Evolutionary conservation across 2,797 vertebrate genomes (phyloP).

Genomic region (Ptychobarbus kaznakovi): DNA sequence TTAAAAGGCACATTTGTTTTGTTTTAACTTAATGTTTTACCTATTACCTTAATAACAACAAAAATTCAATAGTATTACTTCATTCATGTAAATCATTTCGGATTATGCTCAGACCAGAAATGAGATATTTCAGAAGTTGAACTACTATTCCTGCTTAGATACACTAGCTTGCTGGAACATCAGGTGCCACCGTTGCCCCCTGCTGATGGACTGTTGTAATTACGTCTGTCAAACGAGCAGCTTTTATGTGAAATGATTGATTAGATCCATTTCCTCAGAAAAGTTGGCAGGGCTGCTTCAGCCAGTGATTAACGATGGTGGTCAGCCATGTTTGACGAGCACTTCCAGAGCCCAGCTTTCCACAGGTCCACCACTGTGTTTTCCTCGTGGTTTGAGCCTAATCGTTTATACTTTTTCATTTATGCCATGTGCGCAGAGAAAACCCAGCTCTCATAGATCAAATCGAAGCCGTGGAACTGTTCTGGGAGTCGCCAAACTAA

Average conservation of each 20-base stretch:
- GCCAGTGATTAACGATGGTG: constrained; percentile 72
- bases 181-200: constrained; percentile 63
- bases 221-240: constrained; percentile 55
- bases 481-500: constrained; percentile 16
- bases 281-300: constrained; percentile 64
- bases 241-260: constrained; percentile 71
- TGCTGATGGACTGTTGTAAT: constrained; percentile 63
- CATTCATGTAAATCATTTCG: neutral
- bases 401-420: constrained; percentile 35
- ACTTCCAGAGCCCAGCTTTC: constrained; percentile 67
- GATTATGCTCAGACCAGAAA: neutral
- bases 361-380: constrained; percentile 69
- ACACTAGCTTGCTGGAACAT: neutral
- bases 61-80: neutral
- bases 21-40: neutral
- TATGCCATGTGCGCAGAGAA: constrained; percentile 49
- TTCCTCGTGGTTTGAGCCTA: constrained; percentile 33
- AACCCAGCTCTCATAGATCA: constrained; percentile 46
- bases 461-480: constrained; percentile 29
- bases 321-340: constrained; percentile 73
- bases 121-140: neutral
- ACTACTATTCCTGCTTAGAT: neutral
- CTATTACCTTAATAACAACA: neutral
- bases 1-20: neutral
- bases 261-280: constrained; percentile 70